Evolutionary conservation across 2,113 vertebrate genomes (phyloP).

Genomic region (Hippocampus mohnikei): DNA sequence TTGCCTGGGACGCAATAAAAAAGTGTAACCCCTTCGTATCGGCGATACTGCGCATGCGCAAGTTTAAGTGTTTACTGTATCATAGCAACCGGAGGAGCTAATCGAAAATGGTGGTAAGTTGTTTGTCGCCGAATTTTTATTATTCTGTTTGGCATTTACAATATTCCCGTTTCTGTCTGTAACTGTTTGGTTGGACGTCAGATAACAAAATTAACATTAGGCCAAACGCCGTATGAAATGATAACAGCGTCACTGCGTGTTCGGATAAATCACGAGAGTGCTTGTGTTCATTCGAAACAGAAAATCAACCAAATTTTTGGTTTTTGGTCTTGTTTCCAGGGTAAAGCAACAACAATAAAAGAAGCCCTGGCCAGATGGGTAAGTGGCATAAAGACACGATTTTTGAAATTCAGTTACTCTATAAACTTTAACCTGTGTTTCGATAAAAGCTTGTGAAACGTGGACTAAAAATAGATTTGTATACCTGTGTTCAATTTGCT

Average conservation of each 20-base stretch:
- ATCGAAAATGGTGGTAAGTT: conserved; percentile 50
- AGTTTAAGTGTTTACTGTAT: conserved; percentile 2
- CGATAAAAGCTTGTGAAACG: neutral
- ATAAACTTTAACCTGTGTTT: neutral
- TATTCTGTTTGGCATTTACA: neutral
- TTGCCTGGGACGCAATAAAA: neutral
- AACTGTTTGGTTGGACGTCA: neutral
- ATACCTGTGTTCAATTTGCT: neutral
- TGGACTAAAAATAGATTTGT: neutral
- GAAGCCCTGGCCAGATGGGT: conserved; percentile 91
- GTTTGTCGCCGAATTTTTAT: neutral
- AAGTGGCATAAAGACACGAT: conserved; percentile 49
- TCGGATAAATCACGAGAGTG: neutral
- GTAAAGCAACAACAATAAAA: conserved; percentile 90
- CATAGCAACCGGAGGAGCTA: conserved; percentile 55
- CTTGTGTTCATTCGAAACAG: neutral
- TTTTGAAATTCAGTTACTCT: neutral
- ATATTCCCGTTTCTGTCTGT: neutral
- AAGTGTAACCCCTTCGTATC: neutral
- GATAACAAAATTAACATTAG: neutral
- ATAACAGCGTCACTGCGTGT: neutral
- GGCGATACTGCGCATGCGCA: conserved; percentile 41
- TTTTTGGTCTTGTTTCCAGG: conserved; percentile 68
- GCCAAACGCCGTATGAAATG: neutral
- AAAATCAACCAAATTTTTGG: neutral